Conservation (phyloP, 2,113 vertebrate genomes). For the cattle (Bos taurus) region DNA sequence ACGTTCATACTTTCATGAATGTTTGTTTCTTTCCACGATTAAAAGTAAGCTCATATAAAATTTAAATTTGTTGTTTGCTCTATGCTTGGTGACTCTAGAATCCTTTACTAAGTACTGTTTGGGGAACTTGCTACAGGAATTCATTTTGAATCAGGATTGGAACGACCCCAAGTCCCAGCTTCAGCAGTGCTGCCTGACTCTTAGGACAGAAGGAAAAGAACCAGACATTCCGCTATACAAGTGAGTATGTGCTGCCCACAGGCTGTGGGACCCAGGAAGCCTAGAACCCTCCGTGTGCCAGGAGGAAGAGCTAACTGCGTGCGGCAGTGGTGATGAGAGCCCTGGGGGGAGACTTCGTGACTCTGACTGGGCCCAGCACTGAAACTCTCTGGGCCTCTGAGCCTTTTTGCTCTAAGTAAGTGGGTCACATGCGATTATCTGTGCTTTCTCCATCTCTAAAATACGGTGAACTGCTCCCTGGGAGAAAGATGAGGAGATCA, state of each 20-base stretch:
- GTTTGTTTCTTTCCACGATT: slow-evolving; percentile 98
- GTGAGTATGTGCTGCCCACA: slow-evolving; percentile 79
- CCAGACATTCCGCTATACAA: slow-evolving; percentile 99
- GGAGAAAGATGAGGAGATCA: not conserved
- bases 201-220: slow-evolving; percentile 97
- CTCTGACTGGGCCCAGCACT: not conserved
- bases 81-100: not conserved
- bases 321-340: not conserved
- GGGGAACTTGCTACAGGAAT: slow-evolving; percentile 86
- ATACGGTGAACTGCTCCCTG: not conserved
- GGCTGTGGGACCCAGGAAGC: accelerated
- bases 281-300: not conserved
- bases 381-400: not conserved
- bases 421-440: not conserved
- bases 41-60: slow-evolving; percentile 82
- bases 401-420: not conserved
- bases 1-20: slow-evolving; percentile 98
- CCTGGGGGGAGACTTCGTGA: not conserved
- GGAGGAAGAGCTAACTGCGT: not conserved
- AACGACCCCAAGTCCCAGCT: slow-evolving; percentile 99
- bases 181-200: slow-evolving; percentile 97
- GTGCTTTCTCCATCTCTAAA: not conserved
- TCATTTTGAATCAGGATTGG: slow-evolving; percentile 99
- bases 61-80: not conserved
- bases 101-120: slow-evolving; percentile 25